Evolutionary conservation across 1,140 invertebrate species (phyloP).

Genomic region (Zaprionus ghesquierei): DNA sequence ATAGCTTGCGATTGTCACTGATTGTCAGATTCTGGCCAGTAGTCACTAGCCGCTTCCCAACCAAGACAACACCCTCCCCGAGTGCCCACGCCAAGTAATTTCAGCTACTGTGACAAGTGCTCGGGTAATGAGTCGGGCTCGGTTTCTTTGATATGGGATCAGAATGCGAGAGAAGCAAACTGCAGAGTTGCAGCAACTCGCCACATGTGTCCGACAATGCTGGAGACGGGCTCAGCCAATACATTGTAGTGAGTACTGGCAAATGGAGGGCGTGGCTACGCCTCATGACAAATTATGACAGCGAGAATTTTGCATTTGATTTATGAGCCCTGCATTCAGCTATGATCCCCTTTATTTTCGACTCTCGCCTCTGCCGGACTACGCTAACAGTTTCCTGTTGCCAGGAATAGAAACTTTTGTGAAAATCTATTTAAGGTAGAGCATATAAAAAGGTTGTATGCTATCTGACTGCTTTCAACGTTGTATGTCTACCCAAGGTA

Average conservation of each 20-base stretch:
- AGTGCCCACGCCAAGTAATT: conserved; percentile 20
- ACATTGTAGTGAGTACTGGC: background rate
- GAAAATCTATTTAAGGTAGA: background rate
- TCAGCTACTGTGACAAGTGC: conserved; percentile 60
- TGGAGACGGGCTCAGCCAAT: background rate
- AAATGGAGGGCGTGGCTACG: conserved; percentile 54
- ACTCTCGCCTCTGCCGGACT: conserved; percentile 14
- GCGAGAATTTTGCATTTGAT: conserved; percentile 62
- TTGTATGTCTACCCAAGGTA: background rate
- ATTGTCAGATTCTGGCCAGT: conserved; percentile 46
- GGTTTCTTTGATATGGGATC: conserved; percentile 45
- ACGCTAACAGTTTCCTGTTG: conserved; percentile 42
- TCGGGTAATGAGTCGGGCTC: conserved; percentile 57
- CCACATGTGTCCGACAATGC: conserved; percentile 40
- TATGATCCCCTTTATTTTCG: conserved; percentile 57
- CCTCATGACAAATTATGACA: conserved; percentile 77
- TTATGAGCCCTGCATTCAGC: conserved; percentile 64
- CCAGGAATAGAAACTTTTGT: conserved; percentile 14
- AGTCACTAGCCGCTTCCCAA: background rate
- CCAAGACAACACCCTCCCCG: conserved; percentile 3
- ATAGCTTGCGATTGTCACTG: conserved; percentile 48
- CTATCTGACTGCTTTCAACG: background rate
- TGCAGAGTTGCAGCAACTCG: conserved; percentile 42
- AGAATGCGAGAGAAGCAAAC: conserved; percentile 20
- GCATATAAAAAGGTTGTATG: background rate